Evolutionary conservation across 2,797 vertebrate genomes (phyloP), one percentile per base, ranked within the genome.

Genomic region (Megalops cyprinoides): DNA sequence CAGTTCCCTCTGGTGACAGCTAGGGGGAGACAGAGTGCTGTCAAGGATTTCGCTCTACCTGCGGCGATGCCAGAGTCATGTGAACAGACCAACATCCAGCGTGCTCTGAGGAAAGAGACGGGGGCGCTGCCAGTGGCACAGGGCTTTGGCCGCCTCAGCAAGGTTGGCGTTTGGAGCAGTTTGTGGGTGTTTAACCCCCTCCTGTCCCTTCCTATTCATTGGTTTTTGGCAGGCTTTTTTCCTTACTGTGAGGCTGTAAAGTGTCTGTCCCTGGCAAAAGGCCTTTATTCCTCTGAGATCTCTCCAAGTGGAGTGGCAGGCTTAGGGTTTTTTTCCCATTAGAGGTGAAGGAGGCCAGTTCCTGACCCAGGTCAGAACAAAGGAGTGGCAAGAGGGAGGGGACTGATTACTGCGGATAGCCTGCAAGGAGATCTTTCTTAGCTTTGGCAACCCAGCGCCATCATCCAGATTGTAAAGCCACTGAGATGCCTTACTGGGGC

Each of bases 11-110:
- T 1, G 14, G 69, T 28, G 42, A 75, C 25, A 42, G 42, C 77
- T 79, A 82, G 81, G 55, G 49, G 69, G 51, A 12, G 25, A 25
- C 37, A 77, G 37, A 71, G 18, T 18, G 18, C 0, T 55, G 1
- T 20, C 53, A 4, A 14, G 53, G 12, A 39, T 5, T 71, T 39
- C 28, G 39, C 34, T 20, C 15, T 12, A 44, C 20, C 73, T 75
- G 73, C 44, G 48, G 42, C n/a, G 20, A 80, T 49, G 53, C 71
- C 53, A 56, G 77, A 79, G 73, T n/a, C 46, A 44, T n/a, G n/a
- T n/a, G n/a, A n/a, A 56, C 44, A 77, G 39, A 60, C 56, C 76
- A 46, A 49, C 55, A 58, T 77, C 42, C 55, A 8, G 34, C 31
- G 39, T n/a, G n/a, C 28, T n/a, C n/a, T 31, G 37, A 48, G n/a